Percentiles rank a stretch among this genome's conserved stretches.
phyloP scores from a whole-genome alignment of 2,888 invertebrate genomes.

The Eristalinus aeneus region DNA sequence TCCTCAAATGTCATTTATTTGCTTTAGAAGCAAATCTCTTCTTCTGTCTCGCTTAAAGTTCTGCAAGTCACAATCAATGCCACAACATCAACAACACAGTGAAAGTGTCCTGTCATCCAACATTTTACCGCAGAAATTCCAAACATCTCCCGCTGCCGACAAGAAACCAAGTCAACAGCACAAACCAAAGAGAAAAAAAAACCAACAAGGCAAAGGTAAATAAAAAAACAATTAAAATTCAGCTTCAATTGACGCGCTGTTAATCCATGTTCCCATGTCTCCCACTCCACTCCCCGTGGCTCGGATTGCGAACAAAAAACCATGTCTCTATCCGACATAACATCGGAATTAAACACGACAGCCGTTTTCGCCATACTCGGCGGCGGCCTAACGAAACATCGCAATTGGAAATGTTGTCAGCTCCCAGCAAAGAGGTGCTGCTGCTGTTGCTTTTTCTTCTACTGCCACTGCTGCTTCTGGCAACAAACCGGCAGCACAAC shows the following conservation, averaged over 20 bases:
- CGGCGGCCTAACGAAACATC: conserved; percentile 29
- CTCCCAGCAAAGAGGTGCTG: conserved; percentile 1
- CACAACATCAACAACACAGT: neutral
- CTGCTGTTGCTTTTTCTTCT: neutral
- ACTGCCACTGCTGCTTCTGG: neutral
- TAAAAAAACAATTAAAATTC: conserved; percentile 45
- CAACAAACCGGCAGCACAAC: conserved; percentile 29
- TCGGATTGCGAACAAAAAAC: conserved; percentile 30
- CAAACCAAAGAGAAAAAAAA: neutral
- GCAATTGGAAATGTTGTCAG: conserved; percentile 56
- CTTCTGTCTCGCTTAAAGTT: neutral
- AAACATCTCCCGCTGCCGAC: neutral
- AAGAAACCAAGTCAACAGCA: neutral
- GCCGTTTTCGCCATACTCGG: conserved; percentile 48
- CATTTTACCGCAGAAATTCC: neutral
- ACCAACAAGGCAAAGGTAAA: neutral
- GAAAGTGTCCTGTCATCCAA: neutral
- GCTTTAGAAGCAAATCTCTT: neutral
- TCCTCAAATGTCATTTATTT: too few relatives aligned
- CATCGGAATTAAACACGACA: conserved; percentile 61
- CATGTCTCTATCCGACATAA: conserved; percentile 29
- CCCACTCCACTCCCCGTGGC: neutral
- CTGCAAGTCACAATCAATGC: neutral
- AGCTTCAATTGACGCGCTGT: conserved; percentile 38
- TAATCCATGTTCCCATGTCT: conserved; percentile 39